These are phyloP conservation scores for Acipenser transmontanus DNA, from an alignment of 2,797 vertebrate species.

Conservation along the genomic window DNA sequence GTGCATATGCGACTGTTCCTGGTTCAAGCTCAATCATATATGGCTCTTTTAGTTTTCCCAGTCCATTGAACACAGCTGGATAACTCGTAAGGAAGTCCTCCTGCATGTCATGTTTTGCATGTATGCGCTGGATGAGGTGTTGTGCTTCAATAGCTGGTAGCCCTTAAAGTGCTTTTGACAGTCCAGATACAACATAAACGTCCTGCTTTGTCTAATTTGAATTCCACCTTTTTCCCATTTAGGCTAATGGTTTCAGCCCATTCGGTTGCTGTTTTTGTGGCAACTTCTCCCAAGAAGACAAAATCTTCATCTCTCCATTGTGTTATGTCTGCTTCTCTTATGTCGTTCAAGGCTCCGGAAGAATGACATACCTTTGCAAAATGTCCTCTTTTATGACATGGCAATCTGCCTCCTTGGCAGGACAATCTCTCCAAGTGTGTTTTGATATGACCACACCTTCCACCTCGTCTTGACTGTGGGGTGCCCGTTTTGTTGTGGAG, in stretches of 20 bases:
- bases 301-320: constrained; percentile 13
- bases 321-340: not conserved
- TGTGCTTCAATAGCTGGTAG: constrained; percentile 14
- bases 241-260: constrained; percentile 6
- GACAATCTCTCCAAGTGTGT: constrained; percentile 22
- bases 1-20: constrained; percentile 3
- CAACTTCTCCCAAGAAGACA: constrained; percentile 19
- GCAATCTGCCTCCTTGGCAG: constrained; percentile 19
- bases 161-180: constrained; percentile 13
- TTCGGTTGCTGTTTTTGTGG: not conserved
- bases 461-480: constrained; percentile 1
- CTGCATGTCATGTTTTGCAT: constrained; percentile 15
- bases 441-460: constrained; percentile 9
- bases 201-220: constrained; percentile 24
- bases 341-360: constrained; percentile 4
- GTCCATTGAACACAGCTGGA: constrained; percentile 16
- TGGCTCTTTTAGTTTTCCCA: constrained; percentile 21
- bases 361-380: constrained; percentile 22
- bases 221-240: constrained; percentile 14
- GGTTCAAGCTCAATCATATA: constrained; percentile 19
- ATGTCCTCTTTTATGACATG: constrained; percentile 22
- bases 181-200: constrained; percentile 17
- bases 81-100: constrained; percentile 12
- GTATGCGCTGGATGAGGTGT: not conserved
- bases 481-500: constrained; percentile 1